Conservation (phyloP, 35 echinoderm and acorn worm genomes). For the Patiria miniata region DNA sequence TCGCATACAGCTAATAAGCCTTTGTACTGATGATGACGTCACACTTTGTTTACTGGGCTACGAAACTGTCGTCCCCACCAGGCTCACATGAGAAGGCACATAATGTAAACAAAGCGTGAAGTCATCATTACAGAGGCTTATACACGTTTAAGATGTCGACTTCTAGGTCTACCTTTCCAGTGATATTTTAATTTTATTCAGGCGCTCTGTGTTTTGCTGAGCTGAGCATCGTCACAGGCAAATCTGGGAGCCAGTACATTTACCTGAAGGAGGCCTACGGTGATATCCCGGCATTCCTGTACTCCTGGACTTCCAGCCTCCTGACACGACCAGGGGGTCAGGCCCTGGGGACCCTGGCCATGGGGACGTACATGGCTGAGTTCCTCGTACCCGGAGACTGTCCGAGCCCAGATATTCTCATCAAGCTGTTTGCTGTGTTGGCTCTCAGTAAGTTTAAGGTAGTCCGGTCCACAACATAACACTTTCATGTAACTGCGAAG, state of each 20-base stretch:
- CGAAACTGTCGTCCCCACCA: too few species aligned
- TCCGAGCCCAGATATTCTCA: not conserved
- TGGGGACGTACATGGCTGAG: slow-evolving; percentile 44
- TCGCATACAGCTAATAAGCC: too few species aligned
- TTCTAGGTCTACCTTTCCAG: too few species aligned
- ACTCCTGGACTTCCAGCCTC: slow-evolving; percentile 32
- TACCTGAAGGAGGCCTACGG: slow-evolving; percentile 57
- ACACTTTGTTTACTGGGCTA: too few species aligned
- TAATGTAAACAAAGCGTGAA: too few species aligned
- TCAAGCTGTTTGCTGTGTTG: slow-evolving; percentile 35
- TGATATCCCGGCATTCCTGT: slow-evolving; percentile 30
- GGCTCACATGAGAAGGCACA: too few species aligned
- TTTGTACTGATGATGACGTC: too few species aligned
- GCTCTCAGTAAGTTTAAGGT: slow-evolving; percentile 42
- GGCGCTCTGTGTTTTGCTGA: slow-evolving; percentile 51
- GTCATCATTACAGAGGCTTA: too few species aligned
- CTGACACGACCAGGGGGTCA: slow-evolving; percentile 43
- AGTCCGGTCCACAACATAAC: too few species aligned
- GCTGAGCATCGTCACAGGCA: slow-evolving; percentile 42
- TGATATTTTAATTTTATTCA: too few species aligned
- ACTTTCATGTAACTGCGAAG: too few species aligned
- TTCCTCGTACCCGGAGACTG: slow-evolving; percentile 28
- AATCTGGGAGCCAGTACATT: slow-evolving; percentile 47
- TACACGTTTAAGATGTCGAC: too few species aligned
- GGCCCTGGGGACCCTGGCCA: slow-evolving; percentile 37